These are phyloP conservation scores for Heliopora coerulea DNA, from an alignment of 92 coral and sea anemone genomes.

Conservation along the genomic window DNA sequence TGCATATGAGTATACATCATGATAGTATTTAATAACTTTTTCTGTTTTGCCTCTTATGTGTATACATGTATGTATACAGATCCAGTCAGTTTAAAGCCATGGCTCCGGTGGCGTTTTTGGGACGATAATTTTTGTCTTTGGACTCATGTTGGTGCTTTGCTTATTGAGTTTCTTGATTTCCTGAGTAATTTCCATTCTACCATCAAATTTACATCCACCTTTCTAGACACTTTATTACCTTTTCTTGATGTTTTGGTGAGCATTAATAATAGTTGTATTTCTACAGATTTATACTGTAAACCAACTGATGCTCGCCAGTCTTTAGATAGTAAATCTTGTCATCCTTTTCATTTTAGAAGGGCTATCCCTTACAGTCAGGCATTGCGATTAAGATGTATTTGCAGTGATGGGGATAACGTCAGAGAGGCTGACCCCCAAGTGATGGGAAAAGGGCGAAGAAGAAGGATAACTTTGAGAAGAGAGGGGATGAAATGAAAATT, in stretches of 20 bases:
- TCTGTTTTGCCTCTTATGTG: no score
- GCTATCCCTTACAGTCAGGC: constrained; percentile 47
- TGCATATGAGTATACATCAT: no score
- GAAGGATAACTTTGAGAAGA: no score
- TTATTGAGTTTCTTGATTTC: constrained; percentile 9
- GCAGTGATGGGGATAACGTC: no score
- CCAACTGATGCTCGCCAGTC: constrained; percentile 30
- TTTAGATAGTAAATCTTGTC: constrained; percentile 15
- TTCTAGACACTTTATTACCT: constrained; percentile 30
- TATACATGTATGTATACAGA: no score
- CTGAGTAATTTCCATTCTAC: constrained; percentile 25
- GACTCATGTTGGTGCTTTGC: constrained; percentile 10
- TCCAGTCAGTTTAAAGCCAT: not conserved
- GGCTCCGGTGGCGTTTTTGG: no score
- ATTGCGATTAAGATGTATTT: constrained; percentile 38
- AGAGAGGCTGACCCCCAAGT: no score
- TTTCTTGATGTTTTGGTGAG: constrained; percentile 40
- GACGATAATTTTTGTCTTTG: no score
- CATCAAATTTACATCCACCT: constrained; percentile 26
- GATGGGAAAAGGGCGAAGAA: no score
- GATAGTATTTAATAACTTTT: no score
- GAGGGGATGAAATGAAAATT: no score
- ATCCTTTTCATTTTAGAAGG: constrained; percentile 35
- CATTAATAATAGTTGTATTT: constrained; percentile 10
- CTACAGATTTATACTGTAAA: constrained; percentile 21